Base-by-base conservation (phyloP, 2,888 invertebrate genomes). In the Eledona agricola region DNA sequence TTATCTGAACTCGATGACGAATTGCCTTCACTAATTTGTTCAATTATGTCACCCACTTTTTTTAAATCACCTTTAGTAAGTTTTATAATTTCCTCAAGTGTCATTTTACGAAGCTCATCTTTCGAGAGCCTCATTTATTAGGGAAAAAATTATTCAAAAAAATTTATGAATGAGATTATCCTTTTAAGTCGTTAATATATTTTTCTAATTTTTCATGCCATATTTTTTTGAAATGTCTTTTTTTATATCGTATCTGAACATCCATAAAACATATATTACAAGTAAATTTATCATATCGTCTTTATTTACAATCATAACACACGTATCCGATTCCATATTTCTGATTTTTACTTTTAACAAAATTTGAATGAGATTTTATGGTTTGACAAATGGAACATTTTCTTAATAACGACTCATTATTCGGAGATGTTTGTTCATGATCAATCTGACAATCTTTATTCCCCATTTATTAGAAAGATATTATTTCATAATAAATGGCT, bases 401-500 rank as follows among this genome's bases (percentile, higher is more conserved):
- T n/a, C n/a, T n/a, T n/a, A n/a, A n/a, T n/a, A n/a, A n/a, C n/a
- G n/a, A n/a, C n/a, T n/a, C n/a, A n/a, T n/a, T n/a, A n/a, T n/a
- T n/a, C n/a, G 20, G 20, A 19, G 20, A 19, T 19, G 20, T 19
- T 19, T 19, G 20, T 19, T 19, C 20, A 19, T 19, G 20, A 19
- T 19, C 20, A 19, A 19, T 19, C 20, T 19, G 20, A 19, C 20
- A 19, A 19, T 19, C 20, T 19, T 19, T 38, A 23, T 32, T 38
- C 20, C n/a, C 28, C 38, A 38, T 45, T 28, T 43, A 43, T 43
- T 43, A 43, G 31, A 11, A 50, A 49, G 29, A 49, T 49, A 50
- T 42, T 50, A 42, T 50, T 40, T 40, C 40, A 50, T 50, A 50
- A 50, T 50, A 42, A 40, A 50, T 50, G 40, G 15, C 50, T 50